These are phyloP conservation scores for Alces alces DNA, from an alignment of 2,113 vertebrate genomes.

Conservation along the genomic window DNA sequence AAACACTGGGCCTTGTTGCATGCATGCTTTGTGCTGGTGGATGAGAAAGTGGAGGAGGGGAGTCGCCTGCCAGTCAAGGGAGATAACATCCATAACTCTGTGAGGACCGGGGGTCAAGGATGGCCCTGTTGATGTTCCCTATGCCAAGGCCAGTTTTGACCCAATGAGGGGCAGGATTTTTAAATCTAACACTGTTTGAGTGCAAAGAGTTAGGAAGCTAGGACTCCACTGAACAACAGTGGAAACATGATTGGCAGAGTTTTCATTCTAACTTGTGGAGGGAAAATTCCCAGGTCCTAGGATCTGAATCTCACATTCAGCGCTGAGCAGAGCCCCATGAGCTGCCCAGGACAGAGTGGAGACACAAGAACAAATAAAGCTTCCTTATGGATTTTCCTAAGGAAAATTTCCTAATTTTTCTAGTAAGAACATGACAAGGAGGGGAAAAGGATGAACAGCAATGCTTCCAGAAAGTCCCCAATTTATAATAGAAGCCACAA, in stretches of 20 bases:
- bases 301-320: not conserved
- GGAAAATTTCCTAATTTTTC: not conserved
- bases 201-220: not conserved
- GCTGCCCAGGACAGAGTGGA: not conserved
- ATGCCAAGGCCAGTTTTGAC: not conserved
- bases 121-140: not conserved
- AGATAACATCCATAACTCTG: not conserved
- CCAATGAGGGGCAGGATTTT: not conserved
- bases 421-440: not conserved
- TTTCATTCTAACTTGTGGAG: not conserved
- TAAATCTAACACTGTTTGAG: not conserved
- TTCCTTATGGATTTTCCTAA: not conserved
- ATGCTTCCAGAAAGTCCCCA: not conserved
- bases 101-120: not conserved
- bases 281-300: not conserved
- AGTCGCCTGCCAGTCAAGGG: not conserved
- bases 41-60: not conserved
- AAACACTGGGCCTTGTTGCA: constrained; percentile 41
- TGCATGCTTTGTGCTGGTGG: not conserved
- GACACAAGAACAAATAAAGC: not conserved
- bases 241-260: not conserved
- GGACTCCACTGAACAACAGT: not conserved
- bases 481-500: not conserved
- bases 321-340: accelerated
- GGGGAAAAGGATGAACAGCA: not conserved